A percentile compares a stretch with the other conserved stretches of the same genome.
Evolutionary conservation across 2,888 invertebrate genomes (phyloP).

Genomic region (Panopea generosa): DNA sequence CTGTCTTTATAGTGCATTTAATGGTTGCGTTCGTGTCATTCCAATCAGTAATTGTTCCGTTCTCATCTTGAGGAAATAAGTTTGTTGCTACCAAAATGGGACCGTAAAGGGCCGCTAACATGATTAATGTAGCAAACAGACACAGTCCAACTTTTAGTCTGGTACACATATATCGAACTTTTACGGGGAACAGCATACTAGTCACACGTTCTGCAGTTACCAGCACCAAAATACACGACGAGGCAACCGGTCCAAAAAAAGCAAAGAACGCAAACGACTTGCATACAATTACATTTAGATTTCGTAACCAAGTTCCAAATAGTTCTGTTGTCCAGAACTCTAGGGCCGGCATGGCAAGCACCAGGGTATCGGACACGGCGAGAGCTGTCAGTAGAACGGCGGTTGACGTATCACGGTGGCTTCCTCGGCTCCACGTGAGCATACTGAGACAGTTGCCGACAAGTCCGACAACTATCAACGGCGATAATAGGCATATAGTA

Average conservation of each 20-base stretch:
- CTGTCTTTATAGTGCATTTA: background rate
- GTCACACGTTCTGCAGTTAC: constrained; percentile 47
- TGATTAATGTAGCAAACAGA: constrained; percentile 18
- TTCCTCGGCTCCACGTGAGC: constrained; percentile 53
- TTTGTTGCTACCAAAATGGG: constrained; percentile 29
- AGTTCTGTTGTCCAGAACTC: constrained; percentile 39
- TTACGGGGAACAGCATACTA: constrained; percentile 49
- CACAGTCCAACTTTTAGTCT: constrained; percentile 35
- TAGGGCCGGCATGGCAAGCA: constrained; percentile 40
- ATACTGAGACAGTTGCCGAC: constrained; percentile 54
- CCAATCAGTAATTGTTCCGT: too few relatives aligned
- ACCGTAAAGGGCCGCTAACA: constrained; percentile 29
- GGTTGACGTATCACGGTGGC: constrained; percentile 42
- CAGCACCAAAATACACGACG: constrained; percentile 51
- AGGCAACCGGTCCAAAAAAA: constrained; percentile 43
- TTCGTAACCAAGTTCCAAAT: constrained; percentile 19
- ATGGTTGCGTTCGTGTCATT: constrained; percentile 1
- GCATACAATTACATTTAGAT: constrained; percentile 27
- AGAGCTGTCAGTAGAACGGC: constrained; percentile 46
- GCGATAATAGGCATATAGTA: constrained; percentile 29
- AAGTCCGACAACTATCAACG: constrained; percentile 46
- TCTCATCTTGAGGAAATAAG: background rate
- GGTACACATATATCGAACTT: constrained; percentile 45
- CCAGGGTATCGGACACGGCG: constrained; percentile 42
- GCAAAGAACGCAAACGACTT: constrained; percentile 47